These are phyloP conservation scores for Gallinago media DNA, from an alignment of 2,113 vertebrate species.

Conservation along the genomic window DNA sequence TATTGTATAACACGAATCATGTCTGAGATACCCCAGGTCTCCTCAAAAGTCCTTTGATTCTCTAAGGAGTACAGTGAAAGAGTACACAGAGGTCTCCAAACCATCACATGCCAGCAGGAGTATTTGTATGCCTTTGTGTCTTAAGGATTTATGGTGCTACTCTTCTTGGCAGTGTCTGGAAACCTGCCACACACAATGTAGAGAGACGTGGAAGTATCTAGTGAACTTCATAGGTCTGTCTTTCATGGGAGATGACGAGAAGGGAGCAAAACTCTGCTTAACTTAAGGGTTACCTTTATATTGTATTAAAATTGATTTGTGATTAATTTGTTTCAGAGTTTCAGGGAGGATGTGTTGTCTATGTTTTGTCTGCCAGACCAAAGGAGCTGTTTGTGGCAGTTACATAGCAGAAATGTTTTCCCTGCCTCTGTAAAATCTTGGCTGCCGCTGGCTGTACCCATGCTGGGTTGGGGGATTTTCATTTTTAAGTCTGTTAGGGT, in stretches of 20 bases:
- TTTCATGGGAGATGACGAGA: background rate
- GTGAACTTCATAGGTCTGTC: background rate
- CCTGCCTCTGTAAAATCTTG: background rate
- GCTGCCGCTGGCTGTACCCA: background rate
- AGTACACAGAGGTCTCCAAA: background rate
- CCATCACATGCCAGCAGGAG: background rate
- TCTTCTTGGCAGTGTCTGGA: background rate
- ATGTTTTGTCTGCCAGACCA: background rate
- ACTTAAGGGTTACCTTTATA: background rate
- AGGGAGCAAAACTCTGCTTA: background rate
- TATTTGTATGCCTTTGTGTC: background rate
- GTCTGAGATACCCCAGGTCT: background rate
- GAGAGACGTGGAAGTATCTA: background rate
- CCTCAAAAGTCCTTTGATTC: background rate
- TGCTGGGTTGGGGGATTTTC: background rate
- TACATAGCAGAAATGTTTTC: background rate
- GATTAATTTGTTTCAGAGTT: background rate
- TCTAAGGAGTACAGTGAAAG: background rate
- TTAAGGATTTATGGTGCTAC: background rate
- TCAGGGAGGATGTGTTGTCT: background rate
- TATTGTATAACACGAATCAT: background rate
- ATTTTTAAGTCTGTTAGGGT: background rate
- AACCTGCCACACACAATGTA: background rate
- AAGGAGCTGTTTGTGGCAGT: background rate
- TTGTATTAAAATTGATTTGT: background rate